Conservation (phyloP, 2,113 vertebrate genomes). For the Meriones unguiculatus region DNA sequence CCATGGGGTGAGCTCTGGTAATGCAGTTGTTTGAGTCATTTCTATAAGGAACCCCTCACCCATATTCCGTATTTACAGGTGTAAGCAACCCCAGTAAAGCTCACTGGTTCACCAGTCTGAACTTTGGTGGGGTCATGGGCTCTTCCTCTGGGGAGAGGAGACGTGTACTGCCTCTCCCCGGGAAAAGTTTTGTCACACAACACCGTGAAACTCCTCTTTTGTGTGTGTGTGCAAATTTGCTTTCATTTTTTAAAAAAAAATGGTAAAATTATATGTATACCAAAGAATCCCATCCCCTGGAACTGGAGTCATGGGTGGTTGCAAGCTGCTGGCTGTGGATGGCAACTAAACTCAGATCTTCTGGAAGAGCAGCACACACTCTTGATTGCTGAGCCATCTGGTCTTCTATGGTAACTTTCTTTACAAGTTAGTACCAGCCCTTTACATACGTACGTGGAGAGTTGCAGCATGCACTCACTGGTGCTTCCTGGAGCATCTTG, state of each 20-base stretch:
- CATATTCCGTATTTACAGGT: background rate
- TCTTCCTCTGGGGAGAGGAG: background rate
- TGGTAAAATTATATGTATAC: too few relatives aligned
- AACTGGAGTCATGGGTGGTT: background rate
- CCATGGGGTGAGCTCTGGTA: background rate
- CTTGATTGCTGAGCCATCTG: background rate
- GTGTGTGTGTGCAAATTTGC: background rate
- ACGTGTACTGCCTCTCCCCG: background rate
- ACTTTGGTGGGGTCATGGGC: background rate
- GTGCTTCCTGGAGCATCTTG: background rate
- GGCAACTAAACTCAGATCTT: background rate
- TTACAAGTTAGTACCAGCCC: background rate
- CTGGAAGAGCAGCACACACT: background rate
- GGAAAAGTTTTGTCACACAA: background rate
- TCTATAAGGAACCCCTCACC: background rate
- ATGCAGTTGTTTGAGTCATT: background rate
- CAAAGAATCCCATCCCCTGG: too few relatives aligned
- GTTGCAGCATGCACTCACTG: background rate
- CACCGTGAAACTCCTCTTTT: background rate
- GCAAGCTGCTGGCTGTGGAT: background rate
- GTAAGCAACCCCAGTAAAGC: background rate
- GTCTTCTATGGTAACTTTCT: background rate
- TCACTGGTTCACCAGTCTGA: background rate
- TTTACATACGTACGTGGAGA: background rate
- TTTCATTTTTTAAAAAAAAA: too few relatives aligned